Evolutionary conservation across 1,140 invertebrate species (phyloP), one percentile per base, ranked within the genome.

Genomic region (Pteromalus puparum): DNA sequence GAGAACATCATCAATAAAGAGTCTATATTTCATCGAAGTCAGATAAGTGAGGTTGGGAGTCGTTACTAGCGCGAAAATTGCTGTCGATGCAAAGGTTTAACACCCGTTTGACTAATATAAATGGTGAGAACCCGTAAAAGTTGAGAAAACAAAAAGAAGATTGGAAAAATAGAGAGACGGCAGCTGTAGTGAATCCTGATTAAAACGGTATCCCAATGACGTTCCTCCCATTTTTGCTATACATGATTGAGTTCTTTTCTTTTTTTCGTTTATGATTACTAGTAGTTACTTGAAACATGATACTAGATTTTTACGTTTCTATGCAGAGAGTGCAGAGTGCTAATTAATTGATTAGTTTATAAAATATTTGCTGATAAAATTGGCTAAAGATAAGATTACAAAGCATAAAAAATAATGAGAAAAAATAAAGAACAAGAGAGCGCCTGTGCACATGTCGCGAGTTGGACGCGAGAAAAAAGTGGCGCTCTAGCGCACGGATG

Each of bases 271-370:
- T 89, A 89, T 70, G 46, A 89, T 89, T 90, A 89, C 88, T 90
- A 87, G 81, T 90, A 90, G 87, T 90, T 91, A 88, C 87, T 90
- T 89, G 90, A 91, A 30, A 78, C 26, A 85, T 87, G 87, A 90
- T 86, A 89, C 89, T 91, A 91, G 90, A 88, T 88, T 90, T 90
- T 90, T 91, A 90, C 86, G 90, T 91, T 91, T 89, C 88, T 88
- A 89, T 88, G 82, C 88, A 88, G 90, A 90, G 89, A 90, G 90
- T 88, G 82, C 88, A 88, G 90, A 90, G 89, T 91, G 90, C 90
- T 90, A 89, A 90, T 90, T 90, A 90, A 88, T 90, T 68, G 83
- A 84, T 84, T 85, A 82, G 80, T 85, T 85, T 85, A 85, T 81
- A 85, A 85, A 81, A 81, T 81, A 85, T 85, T 85, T 12, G 84